Percentiles rank a stretch among this genome's conserved stretches.
These are phyloP conservation scores for Rostratula benghalensis DNA, from an alignment of 2,113 vertebrate species.

Conservation along the genomic window DNA sequence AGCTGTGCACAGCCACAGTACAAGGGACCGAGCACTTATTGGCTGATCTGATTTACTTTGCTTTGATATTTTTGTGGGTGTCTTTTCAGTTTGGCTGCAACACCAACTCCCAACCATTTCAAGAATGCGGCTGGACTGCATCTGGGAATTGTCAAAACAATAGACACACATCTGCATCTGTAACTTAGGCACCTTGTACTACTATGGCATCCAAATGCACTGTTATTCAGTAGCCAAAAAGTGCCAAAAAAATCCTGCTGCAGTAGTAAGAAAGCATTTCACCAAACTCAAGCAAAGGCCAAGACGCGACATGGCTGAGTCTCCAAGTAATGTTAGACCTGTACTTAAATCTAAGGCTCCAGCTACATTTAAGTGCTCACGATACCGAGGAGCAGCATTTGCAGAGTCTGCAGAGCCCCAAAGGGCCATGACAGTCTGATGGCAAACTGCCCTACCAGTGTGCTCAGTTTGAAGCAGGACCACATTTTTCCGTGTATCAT, in stretches of 20 bases:
- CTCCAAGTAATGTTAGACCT: background rate
- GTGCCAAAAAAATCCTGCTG: background rate
- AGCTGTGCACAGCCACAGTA: background rate
- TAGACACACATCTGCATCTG: background rate
- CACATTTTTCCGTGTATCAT: background rate
- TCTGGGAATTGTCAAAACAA: background rate
- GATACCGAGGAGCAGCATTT: background rate
- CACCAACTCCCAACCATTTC: background rate
- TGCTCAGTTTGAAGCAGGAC: background rate
- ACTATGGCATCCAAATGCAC: background rate
- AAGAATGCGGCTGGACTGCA: background rate
- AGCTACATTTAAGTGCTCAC: background rate
- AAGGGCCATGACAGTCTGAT: fast-evolving
- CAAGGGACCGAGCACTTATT: background rate
- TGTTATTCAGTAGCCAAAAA: background rate
- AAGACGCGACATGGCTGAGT: background rate
- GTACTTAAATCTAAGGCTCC: background rate
- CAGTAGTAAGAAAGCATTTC: background rate
- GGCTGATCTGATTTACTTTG: background rate
- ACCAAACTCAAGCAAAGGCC: background rate
- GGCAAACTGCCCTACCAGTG: background rate
- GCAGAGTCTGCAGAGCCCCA: background rate
- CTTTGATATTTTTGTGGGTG: background rate
- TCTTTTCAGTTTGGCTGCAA: background rate
- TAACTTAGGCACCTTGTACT: background rate